phyloP scores from a whole-genome alignment of 2,797 vertebrate genomes.

The Furcifer pardalis region DNA sequence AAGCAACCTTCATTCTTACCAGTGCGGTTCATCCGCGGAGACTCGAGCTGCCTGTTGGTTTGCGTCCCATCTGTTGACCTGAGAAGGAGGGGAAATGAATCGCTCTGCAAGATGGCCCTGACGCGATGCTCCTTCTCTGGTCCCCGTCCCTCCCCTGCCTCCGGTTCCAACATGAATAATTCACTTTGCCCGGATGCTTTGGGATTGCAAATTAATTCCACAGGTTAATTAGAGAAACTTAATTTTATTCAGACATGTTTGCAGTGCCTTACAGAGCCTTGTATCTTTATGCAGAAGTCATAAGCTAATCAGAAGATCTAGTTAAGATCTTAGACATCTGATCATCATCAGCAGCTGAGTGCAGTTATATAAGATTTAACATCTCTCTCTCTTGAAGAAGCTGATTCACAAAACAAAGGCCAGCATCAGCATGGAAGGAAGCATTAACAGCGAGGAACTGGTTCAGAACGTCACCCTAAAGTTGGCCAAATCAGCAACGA shows the following conservation, averaged over 20 bases:
- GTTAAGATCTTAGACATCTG: constrained; percentile 24
- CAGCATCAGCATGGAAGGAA: not conserved
- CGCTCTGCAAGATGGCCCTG: not conserved
- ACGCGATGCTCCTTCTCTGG: not conserved
- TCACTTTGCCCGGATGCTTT: not conserved
- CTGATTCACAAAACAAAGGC: not conserved
- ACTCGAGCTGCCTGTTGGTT: fast-evolving
- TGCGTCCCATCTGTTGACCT: not conserved
- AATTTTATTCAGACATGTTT: not conserved
- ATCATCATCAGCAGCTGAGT: constrained; percentile 47
- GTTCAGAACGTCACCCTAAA: not conserved
- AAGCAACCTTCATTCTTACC: fast-evolving
- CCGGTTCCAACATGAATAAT: not conserved
- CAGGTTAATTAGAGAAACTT: not conserved
- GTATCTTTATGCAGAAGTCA: not conserved
- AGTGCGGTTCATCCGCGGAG: not conserved
- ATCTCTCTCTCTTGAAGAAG: not conserved
- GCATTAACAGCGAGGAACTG: too few species aligned
- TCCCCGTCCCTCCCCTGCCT: not conserved
- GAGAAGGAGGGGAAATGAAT: not conserved
- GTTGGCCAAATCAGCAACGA: not conserved
- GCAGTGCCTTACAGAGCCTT: not conserved
- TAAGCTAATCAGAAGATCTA: not conserved
- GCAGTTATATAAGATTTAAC: not conserved
- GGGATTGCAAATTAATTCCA: not conserved